Base-by-base conservation (phyloP, 2,113 vertebrate genomes). In the Macaca nemestrina region DNA sequence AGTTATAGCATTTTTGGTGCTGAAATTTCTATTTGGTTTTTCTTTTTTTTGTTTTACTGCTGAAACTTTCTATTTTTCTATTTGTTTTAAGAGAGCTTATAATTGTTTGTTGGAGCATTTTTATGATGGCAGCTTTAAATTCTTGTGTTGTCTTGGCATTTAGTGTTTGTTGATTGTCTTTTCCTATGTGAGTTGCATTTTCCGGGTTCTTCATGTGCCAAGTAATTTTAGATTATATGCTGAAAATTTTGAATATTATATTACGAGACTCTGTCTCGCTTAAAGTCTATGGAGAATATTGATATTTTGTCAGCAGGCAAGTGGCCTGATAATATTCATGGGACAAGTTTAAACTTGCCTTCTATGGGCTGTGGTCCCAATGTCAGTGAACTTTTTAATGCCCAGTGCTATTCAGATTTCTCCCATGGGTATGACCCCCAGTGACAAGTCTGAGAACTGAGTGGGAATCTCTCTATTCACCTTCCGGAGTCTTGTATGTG, bases 41-140 rank as follows among this genome's bases (percentile, higher is more conserved):
- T 89, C 80, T 90, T 70, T 57, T 87, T 88, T 93, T 89, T 76
- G 35, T n/a, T 59, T 94, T 82, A 57, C 38, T 94, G 38, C n/a
- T 83, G n/a, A 72, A 25, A 81, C 27, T 72, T 87, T 86, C 57
- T 90, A 8, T 17, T 90, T 88, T 86, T 76, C 27, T 45, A 10
- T 64, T 90, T 90, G n/a, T 38, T 90, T 81, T 61, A 87, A 78
- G 22, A 78, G 50, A 85, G 18, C 73, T 83, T 90, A 22, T 50
- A 32, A 78, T 55, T 90, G 32, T 8, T 83, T 93, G 4, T 79
- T 92, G n/a, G 22, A 55, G 10, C 32, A 45, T 96, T 96, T 83
- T 90, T 86, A 70, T 55, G 86, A 87, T 12, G 76, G 14, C n/a
- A 40, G 1, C 18, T 87, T 88, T 91, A 90, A 83, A 83, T 87